Conservation (phyloP, 2,113 vertebrate species). For the Cyprichromis sp. region DNA sequence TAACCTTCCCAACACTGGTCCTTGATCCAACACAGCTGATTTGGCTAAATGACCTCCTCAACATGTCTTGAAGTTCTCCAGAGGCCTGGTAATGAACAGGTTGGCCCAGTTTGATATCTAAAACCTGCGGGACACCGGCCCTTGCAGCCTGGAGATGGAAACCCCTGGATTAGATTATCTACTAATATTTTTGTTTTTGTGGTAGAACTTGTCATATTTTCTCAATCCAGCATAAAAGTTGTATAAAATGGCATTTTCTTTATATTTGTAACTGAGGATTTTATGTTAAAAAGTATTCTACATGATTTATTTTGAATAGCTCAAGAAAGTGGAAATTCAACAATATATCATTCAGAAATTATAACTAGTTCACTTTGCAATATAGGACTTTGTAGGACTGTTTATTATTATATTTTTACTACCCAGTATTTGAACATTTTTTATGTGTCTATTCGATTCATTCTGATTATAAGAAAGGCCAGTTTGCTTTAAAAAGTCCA, state of each 20-base stretch:
- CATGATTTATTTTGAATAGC: background rate
- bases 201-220: background rate
- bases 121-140: background rate
- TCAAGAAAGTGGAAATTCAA: background rate
- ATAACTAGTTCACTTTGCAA: background rate
- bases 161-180: background rate
- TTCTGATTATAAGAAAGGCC: background rate
- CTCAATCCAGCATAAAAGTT: background rate
- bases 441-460: background rate
- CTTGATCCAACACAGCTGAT: background rate
- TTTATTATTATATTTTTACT: background rate
- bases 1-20: background rate
- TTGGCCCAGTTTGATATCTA: background rate
- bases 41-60: background rate
- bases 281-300: background rate
- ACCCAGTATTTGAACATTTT: background rate
- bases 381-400: background rate
- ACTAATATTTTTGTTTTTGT: background rate
- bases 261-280: background rate
- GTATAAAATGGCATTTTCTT: background rate
- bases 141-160: background rate
- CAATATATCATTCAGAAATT: background rate
- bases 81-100: background rate
- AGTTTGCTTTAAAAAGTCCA: background rate
- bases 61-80: fast-evolving